These are phyloP conservation scores for Frankliniella fusca DNA, from an alignment of 2,888 invertebrate species.

Conservation along the genomic window DNA sequence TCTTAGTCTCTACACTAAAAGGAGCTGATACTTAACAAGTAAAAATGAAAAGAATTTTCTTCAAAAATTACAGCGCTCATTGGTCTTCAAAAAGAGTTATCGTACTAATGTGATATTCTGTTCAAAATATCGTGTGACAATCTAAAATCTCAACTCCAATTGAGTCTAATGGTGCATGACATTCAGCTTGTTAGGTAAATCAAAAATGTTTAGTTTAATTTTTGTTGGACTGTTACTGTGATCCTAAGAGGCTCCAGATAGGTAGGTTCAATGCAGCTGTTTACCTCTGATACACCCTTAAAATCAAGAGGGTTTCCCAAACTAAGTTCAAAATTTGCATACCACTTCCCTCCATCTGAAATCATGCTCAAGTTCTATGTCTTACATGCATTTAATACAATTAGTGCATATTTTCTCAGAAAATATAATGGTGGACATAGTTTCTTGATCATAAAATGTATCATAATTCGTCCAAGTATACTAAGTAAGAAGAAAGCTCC, in stretches of 20 bases:
- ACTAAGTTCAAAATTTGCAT: no score
- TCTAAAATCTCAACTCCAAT: no score
- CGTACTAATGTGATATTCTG: no score
- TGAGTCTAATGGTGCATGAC: background rate
- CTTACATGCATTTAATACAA: background rate
- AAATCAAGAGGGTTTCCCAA: no score
- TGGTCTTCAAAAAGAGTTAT: no score
- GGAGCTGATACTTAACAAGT: conserved; percentile 23
- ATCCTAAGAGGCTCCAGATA: background rate
- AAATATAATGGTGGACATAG: conserved; percentile 6
- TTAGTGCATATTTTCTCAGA: conserved; percentile 16
- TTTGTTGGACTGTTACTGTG: conserved; percentile 7
- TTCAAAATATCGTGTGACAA: no score
- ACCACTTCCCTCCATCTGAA: background rate
- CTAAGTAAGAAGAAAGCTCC: no score
- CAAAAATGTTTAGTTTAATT: background rate
- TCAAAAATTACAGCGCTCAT: background rate
- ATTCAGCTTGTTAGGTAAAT: background rate
- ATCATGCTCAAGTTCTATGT: background rate
- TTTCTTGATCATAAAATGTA: background rate
- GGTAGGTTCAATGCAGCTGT: background rate
- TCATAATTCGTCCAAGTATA: no score
- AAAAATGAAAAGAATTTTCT: background rate
- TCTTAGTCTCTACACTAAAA: background rate
- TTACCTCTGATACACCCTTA: background rate